Base-by-base conservation (phyloP, 2,888 invertebrate species). In the Thecocarcelia acutangulata region DNA sequence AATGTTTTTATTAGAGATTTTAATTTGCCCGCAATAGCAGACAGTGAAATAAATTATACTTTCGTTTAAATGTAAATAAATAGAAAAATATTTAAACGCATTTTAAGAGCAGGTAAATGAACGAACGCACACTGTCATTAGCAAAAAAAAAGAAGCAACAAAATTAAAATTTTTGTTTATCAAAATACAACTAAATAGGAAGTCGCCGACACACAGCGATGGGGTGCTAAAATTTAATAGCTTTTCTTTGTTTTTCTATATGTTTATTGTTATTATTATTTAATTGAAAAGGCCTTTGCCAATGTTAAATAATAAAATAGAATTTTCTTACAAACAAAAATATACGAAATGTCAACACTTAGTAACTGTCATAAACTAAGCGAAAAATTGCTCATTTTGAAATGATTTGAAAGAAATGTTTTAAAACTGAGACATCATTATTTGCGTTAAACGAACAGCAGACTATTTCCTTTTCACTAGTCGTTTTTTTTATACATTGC, bases 51-150 rank as follows among this genome's bases (percentile, higher is more conserved):
- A 33, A 11, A 56, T 28, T 17, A 19, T 21, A 42, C 42, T 21
- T 59, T 19, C 17, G 15, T 12, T 17, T 28, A 61, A 46, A 44
- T 46, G 17, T 48, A 63, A 63, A 63, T 33, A 63, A 63, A 33
- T 63, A 48, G 33, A 8, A 63, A 63, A 19, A 33, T 19, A 9
- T 33, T 48, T 48, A 33, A 44, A 63, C 46, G 46, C 33, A 63
- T 63, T 48, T 63, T 52, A 15, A 46, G 13, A n/a, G 44, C 15
- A 15, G 52, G 46, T 42, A 63, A 42, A 50, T 28, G 52, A 68
- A 68, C 75, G 68, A 59, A 37, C n/a, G 66, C 21, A 44, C 33
- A 52, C 56, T 48, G 69, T 56, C 46, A 59, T 68, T 44, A 24
- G 5, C 17, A 54, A 15, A 54, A n/a, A 42, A 24, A 68, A 54